Evolutionary conservation across 2,888 invertebrate species (phyloP).

Genomic region (Troglohyphantes excavatus): DNA sequence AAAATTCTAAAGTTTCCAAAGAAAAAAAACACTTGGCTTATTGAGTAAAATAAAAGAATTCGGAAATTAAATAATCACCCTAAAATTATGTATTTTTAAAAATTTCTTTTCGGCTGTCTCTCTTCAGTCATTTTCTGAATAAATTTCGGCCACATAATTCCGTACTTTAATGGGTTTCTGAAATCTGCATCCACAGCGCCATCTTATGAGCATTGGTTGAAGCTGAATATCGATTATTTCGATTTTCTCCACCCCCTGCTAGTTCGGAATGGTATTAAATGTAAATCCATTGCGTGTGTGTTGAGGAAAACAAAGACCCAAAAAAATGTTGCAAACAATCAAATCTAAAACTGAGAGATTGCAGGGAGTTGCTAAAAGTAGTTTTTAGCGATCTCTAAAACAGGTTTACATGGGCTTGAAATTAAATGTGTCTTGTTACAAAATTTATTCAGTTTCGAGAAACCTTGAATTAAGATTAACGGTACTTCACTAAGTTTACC

Average conservation of each 20-base stretch:
- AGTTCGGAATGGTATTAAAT: neutral
- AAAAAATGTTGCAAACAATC: too few species aligned
- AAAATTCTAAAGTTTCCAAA: too few species aligned
- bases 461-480: too few species aligned
- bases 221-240: constrained; percentile 52
- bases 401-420: too few species aligned
- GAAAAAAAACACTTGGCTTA: too few species aligned
- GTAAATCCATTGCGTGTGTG: neutral
- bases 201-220: constrained; percentile 36
- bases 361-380: too few species aligned
- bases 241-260: constrained; percentile 36
- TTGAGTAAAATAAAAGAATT: neutral
- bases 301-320: too few species aligned
- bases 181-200: constrained; percentile 40
- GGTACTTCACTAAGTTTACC: too few species aligned
- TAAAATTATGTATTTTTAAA: neutral
- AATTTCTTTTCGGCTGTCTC: neutral
- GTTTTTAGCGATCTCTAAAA: too few species aligned
- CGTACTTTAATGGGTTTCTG: neutral
- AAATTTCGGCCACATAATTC: neutral
- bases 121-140: neutral
- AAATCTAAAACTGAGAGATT: too few species aligned
- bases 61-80: neutral
- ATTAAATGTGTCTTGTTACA: too few species aligned
- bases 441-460: too few species aligned